Conservation (phyloP, 53 echinoderm and acorn worm genomes). For the Mesocentrotus franciscanus region DNA sequence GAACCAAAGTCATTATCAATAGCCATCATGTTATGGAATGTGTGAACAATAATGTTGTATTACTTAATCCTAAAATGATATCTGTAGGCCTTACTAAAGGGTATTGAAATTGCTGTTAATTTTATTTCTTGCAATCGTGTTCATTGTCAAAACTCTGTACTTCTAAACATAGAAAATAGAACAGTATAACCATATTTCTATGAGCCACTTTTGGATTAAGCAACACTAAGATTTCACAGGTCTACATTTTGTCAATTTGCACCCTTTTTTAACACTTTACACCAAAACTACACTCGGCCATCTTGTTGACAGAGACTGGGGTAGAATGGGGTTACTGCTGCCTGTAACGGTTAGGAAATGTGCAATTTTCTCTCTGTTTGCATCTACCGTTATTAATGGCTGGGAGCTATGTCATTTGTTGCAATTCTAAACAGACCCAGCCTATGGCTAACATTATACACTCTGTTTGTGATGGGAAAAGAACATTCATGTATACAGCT, state of each 20-base stretch:
- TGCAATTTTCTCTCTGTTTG: conserved; percentile 37
- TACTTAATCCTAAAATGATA: too few species aligned
- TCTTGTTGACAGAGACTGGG: neutral
- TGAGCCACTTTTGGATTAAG: neutral
- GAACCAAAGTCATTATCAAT: too few species aligned
- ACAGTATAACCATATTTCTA: too few species aligned
- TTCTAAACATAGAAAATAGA: too few species aligned
- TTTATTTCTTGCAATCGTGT: neutral
- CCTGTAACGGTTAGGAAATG: conserved; percentile 3
- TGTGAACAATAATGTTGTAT: too few species aligned
- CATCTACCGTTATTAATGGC: neutral
- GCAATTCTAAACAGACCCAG: conserved; percentile 5
- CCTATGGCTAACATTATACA: neutral
- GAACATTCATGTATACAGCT: neutral
- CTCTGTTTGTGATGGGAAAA: neutral
- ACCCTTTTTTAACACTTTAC: neutral
- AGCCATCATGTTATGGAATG: too few species aligned
- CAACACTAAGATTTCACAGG: neutral
- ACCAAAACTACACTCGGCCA: neutral
- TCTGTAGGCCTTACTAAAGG: too few species aligned
- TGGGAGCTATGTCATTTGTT: neutral
- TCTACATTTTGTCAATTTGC: neutral
- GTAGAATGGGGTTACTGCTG: neutral
- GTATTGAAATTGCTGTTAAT: too few species aligned
- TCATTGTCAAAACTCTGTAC: too few species aligned